Evolutionary conservation across 1,140 invertebrate species (phyloP).

Genomic region (Protaetia brevitarsis): DNA sequence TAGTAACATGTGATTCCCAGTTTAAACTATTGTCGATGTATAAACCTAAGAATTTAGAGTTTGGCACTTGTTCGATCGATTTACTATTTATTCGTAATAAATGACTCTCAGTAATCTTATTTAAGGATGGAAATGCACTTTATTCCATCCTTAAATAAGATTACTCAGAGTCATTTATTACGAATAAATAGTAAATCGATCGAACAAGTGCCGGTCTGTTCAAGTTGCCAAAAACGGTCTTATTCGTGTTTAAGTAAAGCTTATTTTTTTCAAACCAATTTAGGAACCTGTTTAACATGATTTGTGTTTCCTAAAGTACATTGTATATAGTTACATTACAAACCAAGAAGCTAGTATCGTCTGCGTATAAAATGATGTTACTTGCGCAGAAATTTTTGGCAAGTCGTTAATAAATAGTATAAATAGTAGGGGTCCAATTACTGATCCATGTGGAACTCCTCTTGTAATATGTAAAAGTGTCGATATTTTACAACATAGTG

Average conservation of each 20-base stretch:
- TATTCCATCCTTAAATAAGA: not conserved
- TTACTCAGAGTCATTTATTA: not conserved
- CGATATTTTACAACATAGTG: no score
- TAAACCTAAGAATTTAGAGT: not conserved
- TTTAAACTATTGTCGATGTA: not conserved
- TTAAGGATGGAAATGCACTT: not conserved
- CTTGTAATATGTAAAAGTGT: not conserved
- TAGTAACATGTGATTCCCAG: not conserved
- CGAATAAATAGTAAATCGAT: not conserved
- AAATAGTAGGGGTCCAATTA: not conserved
- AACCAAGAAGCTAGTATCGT: not conserved
- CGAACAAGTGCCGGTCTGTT: not conserved
- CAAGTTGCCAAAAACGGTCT: not conserved
- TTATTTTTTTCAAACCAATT: not conserved
- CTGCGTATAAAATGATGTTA: not conserved
- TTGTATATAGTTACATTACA: not conserved
- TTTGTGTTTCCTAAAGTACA: not conserved
- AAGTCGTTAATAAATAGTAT: not conserved
- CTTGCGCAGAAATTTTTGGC: not conserved
- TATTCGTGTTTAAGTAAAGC: not conserved
- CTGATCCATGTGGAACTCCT: not conserved
- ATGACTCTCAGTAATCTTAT: not conserved
- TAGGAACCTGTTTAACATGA: not conserved
- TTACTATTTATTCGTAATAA: not conserved
- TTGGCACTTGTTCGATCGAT: not conserved